Conservation (phyloP, 2,888 invertebrate species). For the Caenorhabditis sp. region DNA sequence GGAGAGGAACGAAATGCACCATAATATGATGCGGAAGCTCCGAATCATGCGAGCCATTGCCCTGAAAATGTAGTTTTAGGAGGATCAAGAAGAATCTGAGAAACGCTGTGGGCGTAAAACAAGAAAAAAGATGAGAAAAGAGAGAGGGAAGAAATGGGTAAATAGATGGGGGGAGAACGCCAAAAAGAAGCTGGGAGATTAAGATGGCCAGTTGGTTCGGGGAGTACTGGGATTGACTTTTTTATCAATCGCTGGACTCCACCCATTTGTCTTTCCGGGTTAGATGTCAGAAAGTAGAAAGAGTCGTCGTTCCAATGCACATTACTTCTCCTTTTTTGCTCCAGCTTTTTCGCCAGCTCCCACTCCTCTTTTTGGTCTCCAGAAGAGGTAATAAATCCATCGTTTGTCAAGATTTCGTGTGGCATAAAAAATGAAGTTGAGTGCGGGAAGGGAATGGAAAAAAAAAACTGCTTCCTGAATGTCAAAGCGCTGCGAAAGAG, state of each 20-base stretch:
- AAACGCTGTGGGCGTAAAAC: background rate
- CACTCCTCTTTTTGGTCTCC: background rate
- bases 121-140: background rate
- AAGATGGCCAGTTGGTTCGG: slow-evolving; percentile 30
- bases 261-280: slow-evolving; percentile 42
- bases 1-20: slow-evolving; percentile 43
- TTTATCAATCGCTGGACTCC: slow-evolving; percentile 44
- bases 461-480: slow-evolving; percentile 7
- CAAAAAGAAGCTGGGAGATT: slow-evolving; percentile 22
- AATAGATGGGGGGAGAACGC: background rate
- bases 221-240: slow-evolving; percentile 17
- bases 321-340: slow-evolving; percentile 5
- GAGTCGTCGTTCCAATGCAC: background rate
- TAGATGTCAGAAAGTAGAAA: slow-evolving; percentile 28
- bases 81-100: slow-evolving; percentile 8
- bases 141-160: background rate
- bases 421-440: slow-evolving; percentile 7
- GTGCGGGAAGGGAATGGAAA: background rate
- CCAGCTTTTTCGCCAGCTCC: slow-evolving; percentile 2
- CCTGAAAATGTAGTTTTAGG: slow-evolving; percentile 20
- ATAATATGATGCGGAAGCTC: slow-evolving; percentile 49
- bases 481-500: slow-evolving; percentile 20
- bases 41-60: slow-evolving; percentile 48
- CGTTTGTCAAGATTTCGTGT: slow-evolving; percentile 26
- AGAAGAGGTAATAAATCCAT: slow-evolving; percentile 39